Conservation (phyloP, 2,888 invertebrate genomes). For the Sminthurides aquaticus region DNA sequence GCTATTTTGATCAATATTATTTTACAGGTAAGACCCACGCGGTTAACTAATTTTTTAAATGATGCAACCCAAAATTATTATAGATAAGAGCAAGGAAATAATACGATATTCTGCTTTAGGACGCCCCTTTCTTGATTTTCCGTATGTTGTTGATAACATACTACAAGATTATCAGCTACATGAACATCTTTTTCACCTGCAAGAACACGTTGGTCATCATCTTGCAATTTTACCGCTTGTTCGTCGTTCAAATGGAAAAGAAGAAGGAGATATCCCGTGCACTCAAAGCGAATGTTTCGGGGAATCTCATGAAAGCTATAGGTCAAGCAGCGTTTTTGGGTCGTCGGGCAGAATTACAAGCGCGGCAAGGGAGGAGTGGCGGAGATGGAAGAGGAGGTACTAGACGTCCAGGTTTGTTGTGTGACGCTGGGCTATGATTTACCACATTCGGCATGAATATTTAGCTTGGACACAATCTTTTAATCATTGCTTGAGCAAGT, state of each 20-base stretch:
- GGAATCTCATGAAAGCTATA: slow-evolving; percentile 40
- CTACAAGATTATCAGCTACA: slow-evolving; percentile 82
- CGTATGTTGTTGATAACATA: slow-evolving; percentile 76
- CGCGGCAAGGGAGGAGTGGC: not conserved
- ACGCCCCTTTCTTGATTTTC: slow-evolving; percentile 80
- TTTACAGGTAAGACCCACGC: slow-evolving; percentile 52
- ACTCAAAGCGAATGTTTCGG: slow-evolving; percentile 32
- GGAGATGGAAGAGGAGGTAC: not conserved
- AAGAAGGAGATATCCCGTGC: slow-evolving; percentile 42
- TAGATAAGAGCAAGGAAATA: too few relatives aligned
- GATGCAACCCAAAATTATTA: slow-evolving; percentile 1
- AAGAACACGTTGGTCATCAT: slow-evolving; percentile 82
- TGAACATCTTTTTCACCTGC: slow-evolving; percentile 94
- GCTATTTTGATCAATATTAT: slow-evolving; percentile 81
- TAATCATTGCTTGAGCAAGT: too few relatives aligned
- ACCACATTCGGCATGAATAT: too few relatives aligned
- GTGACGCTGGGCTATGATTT: too few relatives aligned
- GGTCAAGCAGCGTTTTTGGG: slow-evolving; percentile 33
- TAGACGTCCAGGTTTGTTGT: too few relatives aligned
- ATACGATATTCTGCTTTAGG: slow-evolving; percentile 46
- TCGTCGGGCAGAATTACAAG: slow-evolving; percentile 7
- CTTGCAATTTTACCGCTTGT: slow-evolving; percentile 73
- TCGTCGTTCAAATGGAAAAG: slow-evolving; percentile 59
- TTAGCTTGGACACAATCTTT: too few relatives aligned
- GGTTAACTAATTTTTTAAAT: not conserved